These are phyloP conservation scores for Nibea albiflora DNA, from an alignment of 2,113 vertebrate species.

Conservation along the genomic window DNA sequence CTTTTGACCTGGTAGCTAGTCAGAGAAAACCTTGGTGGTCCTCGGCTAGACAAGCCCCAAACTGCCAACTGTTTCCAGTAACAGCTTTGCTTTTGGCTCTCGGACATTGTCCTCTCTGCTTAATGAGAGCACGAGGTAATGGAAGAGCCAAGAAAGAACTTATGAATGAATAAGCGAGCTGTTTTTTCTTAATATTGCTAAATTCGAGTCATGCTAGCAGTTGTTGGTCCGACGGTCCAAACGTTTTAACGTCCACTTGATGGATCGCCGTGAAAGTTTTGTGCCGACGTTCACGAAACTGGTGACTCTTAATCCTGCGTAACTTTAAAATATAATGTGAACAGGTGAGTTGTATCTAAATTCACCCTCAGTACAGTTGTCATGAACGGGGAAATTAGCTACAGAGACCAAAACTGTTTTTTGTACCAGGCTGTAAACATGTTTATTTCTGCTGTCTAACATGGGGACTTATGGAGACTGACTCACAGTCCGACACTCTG, in stretches of 20 bases:
- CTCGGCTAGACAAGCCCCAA: constrained; percentile 56
- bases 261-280: background rate
- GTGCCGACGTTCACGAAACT: background rate
- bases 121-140: constrained; percentile 65
- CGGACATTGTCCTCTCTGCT: constrained; percentile 48
- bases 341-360: no score
- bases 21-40: constrained; percentile 68
- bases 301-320: background rate
- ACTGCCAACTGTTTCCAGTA: constrained; percentile 74
- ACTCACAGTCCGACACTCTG: no score
- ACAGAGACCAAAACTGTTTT: no score
- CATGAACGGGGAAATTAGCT: no score
- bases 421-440: no score
- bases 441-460: no score
- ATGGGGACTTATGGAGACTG: no score
- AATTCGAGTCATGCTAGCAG: background rate
- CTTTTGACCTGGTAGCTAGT: constrained; percentile 68
- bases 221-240: background rate
- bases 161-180: constrained; percentile 42
- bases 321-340: no score
- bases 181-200: constrained; percentile 34
- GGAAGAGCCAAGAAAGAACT: constrained; percentile 15
- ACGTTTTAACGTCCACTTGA: background rate
- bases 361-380: no score
- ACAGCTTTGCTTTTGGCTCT: constrained; percentile 64